Percentiles rank a stretch among this genome's conserved stretches.
Conservation (phyloP, 2,888 invertebrate species). For the Phalera bucephala region DNA sequence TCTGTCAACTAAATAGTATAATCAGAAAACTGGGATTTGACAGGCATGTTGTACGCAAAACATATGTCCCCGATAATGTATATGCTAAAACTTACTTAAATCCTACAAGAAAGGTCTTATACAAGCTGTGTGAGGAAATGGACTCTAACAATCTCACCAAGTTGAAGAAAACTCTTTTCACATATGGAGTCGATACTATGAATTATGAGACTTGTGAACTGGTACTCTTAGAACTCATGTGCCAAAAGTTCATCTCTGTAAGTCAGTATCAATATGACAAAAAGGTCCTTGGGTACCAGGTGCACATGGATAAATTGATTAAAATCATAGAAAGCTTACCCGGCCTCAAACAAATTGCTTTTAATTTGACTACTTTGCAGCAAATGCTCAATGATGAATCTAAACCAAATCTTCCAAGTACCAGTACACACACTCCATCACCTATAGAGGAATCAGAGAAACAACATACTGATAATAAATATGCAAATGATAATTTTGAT, state of each 20-base stretch:
- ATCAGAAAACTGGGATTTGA: constrained; percentile 65
- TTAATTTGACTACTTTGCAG: constrained; percentile 49
- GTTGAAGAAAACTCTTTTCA: constrained; percentile 55
- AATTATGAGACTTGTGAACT: constrained; percentile 64
- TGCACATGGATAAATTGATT: constrained; percentile 46
- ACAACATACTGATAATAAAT: constrained; percentile 6
- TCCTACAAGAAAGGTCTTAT: constrained; percentile 63
- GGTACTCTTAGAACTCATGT: constrained; percentile 63
- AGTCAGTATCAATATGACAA: constrained; percentile 32
- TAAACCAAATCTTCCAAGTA: constrained; percentile 9
- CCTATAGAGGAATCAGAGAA: constrained; percentile 23
- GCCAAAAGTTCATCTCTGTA: constrained; percentile 56
- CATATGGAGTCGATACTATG: constrained; percentile 51
- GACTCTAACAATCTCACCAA: constrained; percentile 47
- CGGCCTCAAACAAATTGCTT: constrained; percentile 44
- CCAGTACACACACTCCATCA: constrained; percentile 22
- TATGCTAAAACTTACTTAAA: constrained; percentile 47
- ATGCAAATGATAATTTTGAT: constrained; percentile 36
- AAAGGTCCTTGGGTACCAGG: constrained; percentile 29
- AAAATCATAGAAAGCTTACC: constrained; percentile 56
- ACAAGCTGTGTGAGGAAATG: constrained; percentile 65
- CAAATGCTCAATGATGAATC: constrained; percentile 33
- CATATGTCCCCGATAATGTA: constrained; percentile 52
- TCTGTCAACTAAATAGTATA: constrained; percentile 59
- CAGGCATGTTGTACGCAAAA: constrained; percentile 44